Base-by-base conservation (phyloP, 2,797 vertebrate species). In the Artibeus lituratus region DNA sequence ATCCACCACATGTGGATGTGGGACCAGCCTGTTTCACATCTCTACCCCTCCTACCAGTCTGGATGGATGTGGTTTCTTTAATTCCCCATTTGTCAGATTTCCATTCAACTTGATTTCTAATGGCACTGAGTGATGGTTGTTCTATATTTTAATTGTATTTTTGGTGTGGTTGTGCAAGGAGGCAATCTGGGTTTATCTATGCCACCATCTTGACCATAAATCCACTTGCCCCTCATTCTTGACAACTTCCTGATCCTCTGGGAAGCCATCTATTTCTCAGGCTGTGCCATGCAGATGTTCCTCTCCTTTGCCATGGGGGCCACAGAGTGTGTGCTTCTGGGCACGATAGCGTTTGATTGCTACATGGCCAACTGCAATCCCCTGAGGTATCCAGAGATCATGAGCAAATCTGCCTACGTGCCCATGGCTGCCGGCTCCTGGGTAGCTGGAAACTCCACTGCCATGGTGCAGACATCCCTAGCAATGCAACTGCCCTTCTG, bases 251-350 rank as follows among this genome's bases (percentile, higher is more conserved):
- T 97, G 4, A 96, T 42, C 0, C 87, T 87, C 39, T 49, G 32
- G 22, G 91, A 97, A 80, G 72, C n/a, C n/a, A 95, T 98, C 35
- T 26, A 69, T 7, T 97, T 96, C 78, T 93, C 83, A 57, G 70
- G 0, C 15, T 97, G 95, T 49, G 51, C 62, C 0, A 10, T 42
- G 2, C 95, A 97, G 70, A 97, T 97, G 95, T 97, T 94, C 7
- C 90, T 97, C 10, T 97, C 95, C 15, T 95, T 97, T 44, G 87
- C 95, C 42, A 94, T 96, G 80, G 96, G 95, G 10, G 90, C 91
- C 51, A 96, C 89, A 0, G 95, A 97, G 78, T 96, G 89, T 90
- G 62, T 97, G 21, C 82, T 97, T 19, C 73, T 97, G 74, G 22
- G 91, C 7, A 69, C 82, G 87, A 97, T 97, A 96, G 95, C 82